These are phyloP conservation scores for Panopea generosa DNA, from an alignment of 2,888 invertebrate genomes.

Conservation along the genomic window DNA sequence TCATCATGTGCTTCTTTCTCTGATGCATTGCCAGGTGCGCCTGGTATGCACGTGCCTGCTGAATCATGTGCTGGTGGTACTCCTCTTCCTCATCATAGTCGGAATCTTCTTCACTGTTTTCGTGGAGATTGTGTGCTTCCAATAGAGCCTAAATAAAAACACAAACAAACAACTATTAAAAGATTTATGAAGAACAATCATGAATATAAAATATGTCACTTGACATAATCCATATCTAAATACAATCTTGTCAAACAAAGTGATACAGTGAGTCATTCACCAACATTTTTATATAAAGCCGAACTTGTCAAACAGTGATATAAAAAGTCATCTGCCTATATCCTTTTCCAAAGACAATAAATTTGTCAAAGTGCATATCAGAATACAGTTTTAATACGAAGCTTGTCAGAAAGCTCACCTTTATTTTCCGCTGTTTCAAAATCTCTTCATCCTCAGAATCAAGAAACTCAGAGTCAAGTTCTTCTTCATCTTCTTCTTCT, in stretches of 20 bases:
- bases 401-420: constrained; percentile 34
- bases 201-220: too few relatives aligned
- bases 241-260: too few relatives aligned
- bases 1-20: constrained; percentile 38
- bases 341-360: too few relatives aligned
- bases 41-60: constrained; percentile 58
- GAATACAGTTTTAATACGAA: too few relatives aligned
- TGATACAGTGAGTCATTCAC: too few relatives aligned
- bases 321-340: too few relatives aligned
- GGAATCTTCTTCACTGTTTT: constrained; percentile 75
- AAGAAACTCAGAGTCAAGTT: constrained; percentile 72
- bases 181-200: too few relatives aligned
- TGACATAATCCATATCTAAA: too few relatives aligned
- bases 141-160: constrained; percentile 9
- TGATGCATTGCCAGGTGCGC: constrained; percentile 46
- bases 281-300: too few relatives aligned
- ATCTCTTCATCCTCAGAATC: constrained; percentile 79
- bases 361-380: too few relatives aligned
- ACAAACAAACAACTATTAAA: too few relatives aligned
- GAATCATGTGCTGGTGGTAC: constrained; percentile 63
- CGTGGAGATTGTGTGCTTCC: constrained; percentile 46
- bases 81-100: constrained; percentile 75
- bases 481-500: constrained; percentile 80
- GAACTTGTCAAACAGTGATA: too few relatives aligned
- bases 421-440: constrained; percentile 69